These are phyloP conservation scores for Terrapene triunguis DNA, from an alignment of 2,113 vertebrate genomes.

Conservation along the genomic window DNA sequence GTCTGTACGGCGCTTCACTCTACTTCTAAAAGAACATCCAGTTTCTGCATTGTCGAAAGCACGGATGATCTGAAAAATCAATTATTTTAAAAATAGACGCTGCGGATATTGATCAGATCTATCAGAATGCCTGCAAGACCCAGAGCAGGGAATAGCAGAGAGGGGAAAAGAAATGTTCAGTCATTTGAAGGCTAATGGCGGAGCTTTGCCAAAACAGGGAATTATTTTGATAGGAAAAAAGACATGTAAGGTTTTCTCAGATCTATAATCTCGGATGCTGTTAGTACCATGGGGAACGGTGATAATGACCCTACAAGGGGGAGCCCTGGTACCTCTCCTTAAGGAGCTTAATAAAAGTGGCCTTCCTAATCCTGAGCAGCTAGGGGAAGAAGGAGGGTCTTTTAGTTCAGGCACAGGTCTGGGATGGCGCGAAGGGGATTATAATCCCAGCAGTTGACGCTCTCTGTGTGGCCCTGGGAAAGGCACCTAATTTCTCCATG, in stretches of 20 bases:
- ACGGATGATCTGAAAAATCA: fast-evolving
- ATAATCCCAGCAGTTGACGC: neutral
- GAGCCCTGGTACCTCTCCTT: neutral
- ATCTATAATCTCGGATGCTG: neutral
- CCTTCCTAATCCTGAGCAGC: no score
- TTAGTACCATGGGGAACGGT: neutral
- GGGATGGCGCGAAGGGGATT: neutral
- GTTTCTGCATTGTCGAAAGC: neutral
- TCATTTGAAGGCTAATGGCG: neutral
- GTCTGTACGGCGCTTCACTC: neutral
- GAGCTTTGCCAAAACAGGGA: neutral
- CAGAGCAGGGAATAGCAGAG: neutral
- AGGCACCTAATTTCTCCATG: no score
- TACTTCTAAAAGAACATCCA: neutral
- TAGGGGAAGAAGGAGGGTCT: neutral
- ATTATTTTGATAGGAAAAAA: neutral
- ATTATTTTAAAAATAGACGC: neutral
- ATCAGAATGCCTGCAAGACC: fast-evolving
- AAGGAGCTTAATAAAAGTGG: neutral
- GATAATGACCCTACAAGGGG: neutral
- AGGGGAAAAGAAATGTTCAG: neutral
- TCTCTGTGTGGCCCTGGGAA: no score
- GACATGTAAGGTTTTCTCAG: neutral
- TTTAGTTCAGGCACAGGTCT: neutral
- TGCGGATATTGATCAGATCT: neutral